Evolutionary conservation across 1,140 invertebrate species (phyloP), one percentile per base, ranked within the genome.

Genomic region (Trichonephila clavata): DNA sequence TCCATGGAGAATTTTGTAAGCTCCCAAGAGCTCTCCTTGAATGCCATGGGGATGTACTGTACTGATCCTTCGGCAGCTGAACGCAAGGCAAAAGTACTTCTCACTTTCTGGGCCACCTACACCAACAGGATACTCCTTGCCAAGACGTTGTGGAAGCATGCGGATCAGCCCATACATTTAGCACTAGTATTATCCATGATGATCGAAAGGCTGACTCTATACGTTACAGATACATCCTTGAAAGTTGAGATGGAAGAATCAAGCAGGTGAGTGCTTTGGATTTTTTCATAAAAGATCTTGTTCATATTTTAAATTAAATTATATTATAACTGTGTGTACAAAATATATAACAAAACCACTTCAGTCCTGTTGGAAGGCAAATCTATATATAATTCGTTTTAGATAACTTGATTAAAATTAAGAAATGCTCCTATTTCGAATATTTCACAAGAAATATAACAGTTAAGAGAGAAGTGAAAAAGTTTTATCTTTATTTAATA

Each of bases 81-180:
- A 94, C 95, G 95, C 90, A 95, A 95, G 86, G 94, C 95, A 4
- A 83, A 94, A 21, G 93, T 94, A 1, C 93, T 94, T 20, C 86
- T 95, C 18, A 93, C 94, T 20, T 94, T 96, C 18, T 96, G 96
- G 96, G 95, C 96, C 18, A 95, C 95, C 18, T 94, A 96, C 57
- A 94, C 94, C 24, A 94, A 95, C 57, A 61, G 94, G 39, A 80
- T 91, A 13, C 95, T 95, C 86, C 93, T 96, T 50, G 96, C 95
- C 0, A 96, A 96, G 89, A 95, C 96, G 10, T 89, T 96, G 24
- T 96, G 96, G 96, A 96, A 96, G 93, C 95, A 95, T 60, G 95
- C 95, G 24, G 96, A 96, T 90, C 96, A 96, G 81, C 96, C 96
- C 1, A 95, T 96, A 24, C 95, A 96, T 57, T 93, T 96, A 50